Base-by-base conservation (phyloP, 2,888 invertebrate species). In the Nomada goodeniana region DNA sequence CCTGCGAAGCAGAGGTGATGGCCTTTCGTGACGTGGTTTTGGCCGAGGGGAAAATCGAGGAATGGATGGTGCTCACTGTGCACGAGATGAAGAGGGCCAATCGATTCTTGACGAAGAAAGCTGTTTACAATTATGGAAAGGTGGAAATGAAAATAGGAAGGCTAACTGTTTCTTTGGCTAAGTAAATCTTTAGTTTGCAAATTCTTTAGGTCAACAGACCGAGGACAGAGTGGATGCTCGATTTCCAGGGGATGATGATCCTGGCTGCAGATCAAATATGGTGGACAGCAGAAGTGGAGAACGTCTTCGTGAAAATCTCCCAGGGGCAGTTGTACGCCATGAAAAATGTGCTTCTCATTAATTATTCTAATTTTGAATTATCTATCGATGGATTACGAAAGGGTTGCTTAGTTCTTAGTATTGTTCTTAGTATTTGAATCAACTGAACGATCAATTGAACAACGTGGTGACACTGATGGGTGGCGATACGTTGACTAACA, bases 211-310 rank as follows among this genome's bases (percentile, higher is more conserved):
- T 91, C 18, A 87, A 85, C 72, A 90, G 87, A 84, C 92, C 92
- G 29, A 96, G 98, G 92, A 96, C 96, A 2, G 96, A 97, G 42
- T 98, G 98, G 98, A 98, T 98, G 95, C 91, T 98, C 91, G 96
- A 97, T 88, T 98, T 97, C 94, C 97, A 97, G 92, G 98, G 98
- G 69, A 98, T 98, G 97, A 96, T 98, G 61, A 96, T 97, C 85
- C 94, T 98, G 23, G 97, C 97, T 0, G 97, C 97, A 0, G 98
- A 98, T 94, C 97, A 97, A 89, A 97, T 98, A 2, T 98, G 98
- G 98, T 98, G 98, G 98, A 98, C 98, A 0, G 98, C 98, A 10
- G 98, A 98, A 93, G 98, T 98, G 0, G 98, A 98, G 91, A 97
- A 98, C 91, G 97, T 98, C 0, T 98, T 98, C 92, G 94, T 92